phyloP scores from a whole-genome alignment of 1,140 invertebrate genomes.

The Aphelenchoides avenae region DNA sequence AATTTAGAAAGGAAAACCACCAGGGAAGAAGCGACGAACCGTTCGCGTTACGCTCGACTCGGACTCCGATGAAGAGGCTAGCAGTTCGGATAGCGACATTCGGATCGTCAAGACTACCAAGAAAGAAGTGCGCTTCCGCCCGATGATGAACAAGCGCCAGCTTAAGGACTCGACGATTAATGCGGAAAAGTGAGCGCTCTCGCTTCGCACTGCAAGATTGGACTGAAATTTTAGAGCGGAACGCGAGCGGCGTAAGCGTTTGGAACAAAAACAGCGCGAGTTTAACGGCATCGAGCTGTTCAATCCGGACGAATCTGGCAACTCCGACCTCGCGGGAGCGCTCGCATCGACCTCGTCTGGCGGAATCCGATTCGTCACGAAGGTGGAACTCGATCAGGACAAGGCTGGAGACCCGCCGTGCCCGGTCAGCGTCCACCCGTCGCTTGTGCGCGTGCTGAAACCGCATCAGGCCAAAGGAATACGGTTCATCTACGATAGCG shows the following conservation, averaged over 20 bases:
- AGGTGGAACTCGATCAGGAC: conserved; percentile 66
- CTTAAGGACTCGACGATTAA: conserved; percentile 70
- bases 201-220: too few relatives aligned
- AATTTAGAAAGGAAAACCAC: too few relatives aligned
- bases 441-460: conserved; percentile 78
- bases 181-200: too few relatives aligned
- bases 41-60: conserved; percentile 20
- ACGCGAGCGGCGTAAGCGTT: conserved; percentile 69
- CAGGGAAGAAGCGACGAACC: conserved; percentile 8
- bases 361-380: too few relatives aligned
- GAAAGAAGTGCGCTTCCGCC: conserved; percentile 24
- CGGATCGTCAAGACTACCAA: conserved; percentile 23
- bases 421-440: conserved; percentile 73
- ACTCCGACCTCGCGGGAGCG: neutral
- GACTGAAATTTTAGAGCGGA: too few relatives aligned
- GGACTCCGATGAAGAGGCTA: conserved; percentile 16
- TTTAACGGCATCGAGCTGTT: conserved; percentile 60
- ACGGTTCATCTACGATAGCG: conserved; percentile 93
- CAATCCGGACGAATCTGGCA: conserved; percentile 20
- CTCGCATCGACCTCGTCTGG: too few relatives aligned
- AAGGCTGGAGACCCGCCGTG: conserved; percentile 63
- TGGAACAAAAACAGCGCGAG: conserved; percentile 77
- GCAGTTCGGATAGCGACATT: conserved; percentile 14
- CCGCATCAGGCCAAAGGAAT: conserved; percentile 80
- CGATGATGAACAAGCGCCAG: conserved; percentile 51